Evolutionary conservation across 2,113 vertebrate genomes (phyloP).

Genomic region (Cavia aperea): DNA sequence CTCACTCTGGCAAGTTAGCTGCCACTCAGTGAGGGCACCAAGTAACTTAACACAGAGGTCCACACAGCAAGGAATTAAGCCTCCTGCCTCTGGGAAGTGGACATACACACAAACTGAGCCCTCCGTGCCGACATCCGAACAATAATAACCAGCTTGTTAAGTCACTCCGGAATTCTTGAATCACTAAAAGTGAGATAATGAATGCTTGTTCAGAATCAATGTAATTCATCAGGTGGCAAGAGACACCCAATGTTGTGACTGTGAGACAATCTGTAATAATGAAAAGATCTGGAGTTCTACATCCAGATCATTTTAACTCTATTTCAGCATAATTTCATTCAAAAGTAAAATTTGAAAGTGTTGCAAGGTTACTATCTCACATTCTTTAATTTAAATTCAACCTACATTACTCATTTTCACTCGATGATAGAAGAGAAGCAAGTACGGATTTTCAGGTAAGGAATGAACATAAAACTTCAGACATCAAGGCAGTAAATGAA

Average conservation of each 20-base stretch:
- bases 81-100: background rate
- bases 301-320: background rate
- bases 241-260: background rate
- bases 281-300: background rate
- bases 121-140: too few relatives aligned
- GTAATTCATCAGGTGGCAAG: background rate
- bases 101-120: rapidly evolving
- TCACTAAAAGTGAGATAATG: background rate
- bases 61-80: rapidly evolving
- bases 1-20: background rate
- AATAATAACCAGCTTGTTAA: background rate
- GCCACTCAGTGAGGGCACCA: rapidly evolving
- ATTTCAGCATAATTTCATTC: background rate
- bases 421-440: background rate
- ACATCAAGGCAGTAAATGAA: background rate
- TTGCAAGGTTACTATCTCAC: background rate
- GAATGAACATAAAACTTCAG: background rate
- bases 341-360: background rate
- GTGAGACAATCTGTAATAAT: background rate
- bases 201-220: background rate
- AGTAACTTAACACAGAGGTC: too few relatives aligned
- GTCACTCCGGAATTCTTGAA: background rate
- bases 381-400: background rate
- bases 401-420: background rate
- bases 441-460: background rate